Conservation (phyloP, 2,113 vertebrate species). For the Callospermophilus lateralis region DNA sequence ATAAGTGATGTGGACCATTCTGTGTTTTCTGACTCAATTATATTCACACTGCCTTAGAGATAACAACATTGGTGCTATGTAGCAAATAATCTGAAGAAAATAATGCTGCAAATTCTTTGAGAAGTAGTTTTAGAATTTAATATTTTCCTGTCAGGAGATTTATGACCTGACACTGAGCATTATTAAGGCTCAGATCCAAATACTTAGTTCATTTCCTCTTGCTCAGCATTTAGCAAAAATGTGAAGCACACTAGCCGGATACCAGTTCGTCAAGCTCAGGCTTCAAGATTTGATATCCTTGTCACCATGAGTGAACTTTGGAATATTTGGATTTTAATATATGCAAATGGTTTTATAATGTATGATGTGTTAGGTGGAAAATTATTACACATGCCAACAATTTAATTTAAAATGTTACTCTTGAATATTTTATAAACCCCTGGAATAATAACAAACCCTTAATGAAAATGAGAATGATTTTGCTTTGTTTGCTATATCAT, state of each 20-base stretch:
- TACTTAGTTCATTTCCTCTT: constrained; percentile 58
- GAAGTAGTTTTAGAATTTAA: constrained; percentile 65
- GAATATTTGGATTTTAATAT: constrained; percentile 76
- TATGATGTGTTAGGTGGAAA: constrained; percentile 72
- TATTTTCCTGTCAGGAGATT: constrained; percentile 73
- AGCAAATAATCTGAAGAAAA: constrained; percentile 54
- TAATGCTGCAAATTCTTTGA: constrained; percentile 38
- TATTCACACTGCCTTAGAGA: not conserved
- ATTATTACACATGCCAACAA: constrained; percentile 70
- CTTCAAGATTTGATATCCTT: constrained; percentile 47
- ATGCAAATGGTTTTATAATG: constrained; percentile 78
- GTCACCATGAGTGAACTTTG: constrained; percentile 55
- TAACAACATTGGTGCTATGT: constrained; percentile 28
- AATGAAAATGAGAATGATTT: constrained; percentile 56
- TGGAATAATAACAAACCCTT: constrained; percentile 68
- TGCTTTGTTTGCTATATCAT: constrained; percentile 35
- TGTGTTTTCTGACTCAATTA: constrained; percentile 36
- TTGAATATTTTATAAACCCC: constrained; percentile 78
- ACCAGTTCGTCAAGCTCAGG: constrained; percentile 18
- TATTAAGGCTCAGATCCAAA: constrained; percentile 63
- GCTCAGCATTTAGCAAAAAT: constrained; percentile 50
- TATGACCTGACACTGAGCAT: constrained; percentile 70
- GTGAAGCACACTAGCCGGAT: not conserved
- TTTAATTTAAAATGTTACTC: constrained; percentile 77
- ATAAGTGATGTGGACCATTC: not conserved